These are phyloP conservation scores for Apeira syringaria DNA, from an alignment of 2,888 invertebrate species.

Conservation along the genomic window DNA sequence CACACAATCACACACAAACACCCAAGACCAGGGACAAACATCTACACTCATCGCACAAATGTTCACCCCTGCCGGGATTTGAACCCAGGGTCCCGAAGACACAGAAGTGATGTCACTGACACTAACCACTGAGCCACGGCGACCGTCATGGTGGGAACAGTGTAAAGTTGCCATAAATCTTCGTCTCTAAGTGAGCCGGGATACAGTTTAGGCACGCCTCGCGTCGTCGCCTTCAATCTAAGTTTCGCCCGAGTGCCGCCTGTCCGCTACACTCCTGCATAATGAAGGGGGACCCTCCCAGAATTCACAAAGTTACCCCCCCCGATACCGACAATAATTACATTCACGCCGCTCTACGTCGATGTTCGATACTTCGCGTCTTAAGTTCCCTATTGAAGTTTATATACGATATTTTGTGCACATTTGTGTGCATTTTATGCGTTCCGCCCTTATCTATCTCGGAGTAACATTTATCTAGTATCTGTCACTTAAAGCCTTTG, in stretches of 20 bases:
- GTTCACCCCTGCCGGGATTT: no score
- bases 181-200: conserved; percentile 63
- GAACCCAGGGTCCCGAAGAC: no score
- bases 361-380: conserved; percentile 38
- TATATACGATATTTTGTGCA: conserved; percentile 48
- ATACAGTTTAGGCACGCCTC: conserved; percentile 76
- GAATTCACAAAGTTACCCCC: conserved; percentile 61
- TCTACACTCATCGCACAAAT: no score
- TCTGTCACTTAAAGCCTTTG: conserved; percentile 80
- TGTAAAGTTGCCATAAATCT: conserved; percentile 70
- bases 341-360: conserved; percentile 46
- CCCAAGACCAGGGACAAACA: no score
- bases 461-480: conserved; percentile 80
- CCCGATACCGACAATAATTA: conserved; percentile 69
- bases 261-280: conserved; percentile 74
- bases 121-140: no score
- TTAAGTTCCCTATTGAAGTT: conserved; percentile 45
- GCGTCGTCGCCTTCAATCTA: conserved; percentile 79
- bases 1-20: no score
- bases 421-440: conserved; percentile 64
- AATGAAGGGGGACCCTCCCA: conserved; percentile 69
- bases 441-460: conserved; percentile 66
- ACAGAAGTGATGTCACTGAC: no score
- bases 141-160: conserved; percentile 35
- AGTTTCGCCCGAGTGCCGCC: conserved; percentile 68